Evolutionary conservation across 2,888 invertebrate genomes (phyloP), one percentile per base, ranked within the genome.

Genomic region (Ophonus ardosiacus): DNA sequence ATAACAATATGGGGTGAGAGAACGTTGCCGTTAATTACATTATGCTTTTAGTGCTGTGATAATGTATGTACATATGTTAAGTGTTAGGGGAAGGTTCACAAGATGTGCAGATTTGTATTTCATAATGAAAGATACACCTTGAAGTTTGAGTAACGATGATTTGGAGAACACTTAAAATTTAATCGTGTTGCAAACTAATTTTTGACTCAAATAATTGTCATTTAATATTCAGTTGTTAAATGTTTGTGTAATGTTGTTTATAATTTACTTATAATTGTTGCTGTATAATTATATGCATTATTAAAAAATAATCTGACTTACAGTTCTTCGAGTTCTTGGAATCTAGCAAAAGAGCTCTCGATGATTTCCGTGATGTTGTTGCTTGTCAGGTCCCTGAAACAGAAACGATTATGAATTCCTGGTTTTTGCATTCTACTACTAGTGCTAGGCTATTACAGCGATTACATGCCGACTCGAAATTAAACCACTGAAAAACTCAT

Each of bases 331-430:
- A 97, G 93, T 89, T 93, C 93, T 88, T 92, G 91, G 90, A 95
- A 94, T 88, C 93, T 93, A 88, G 92, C 93, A 91, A 97, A 94
- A 88, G 95, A 95, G 90, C 93, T 93, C 88, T 94, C 94, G 89
- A 94, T 94, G 92, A 97, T 92, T 90, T 92, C 91, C 87, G 95
- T 96, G 90, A 97, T 94, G 92, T 96, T 96, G 93, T 97, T 97
- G 92, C 94, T 94, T 87, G 95, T 95, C 90, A 97, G 93, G 92
- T 97, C 96, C 90, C 97, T 97, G 95, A 84, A 93, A 94, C 43
- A 74, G 40, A 43, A 13, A 74, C 65, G 24, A 61, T 76, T 76
- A 43, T 74, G 38, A 57, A 40, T 71, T 80, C 40, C 63, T 63
- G 17, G 4, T 21, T 15, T 63, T 18, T 63, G 24, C 63, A 24